Base-by-base conservation (phyloP, 2,888 invertebrate genomes). In the Drosophila flavopinicola region DNA sequence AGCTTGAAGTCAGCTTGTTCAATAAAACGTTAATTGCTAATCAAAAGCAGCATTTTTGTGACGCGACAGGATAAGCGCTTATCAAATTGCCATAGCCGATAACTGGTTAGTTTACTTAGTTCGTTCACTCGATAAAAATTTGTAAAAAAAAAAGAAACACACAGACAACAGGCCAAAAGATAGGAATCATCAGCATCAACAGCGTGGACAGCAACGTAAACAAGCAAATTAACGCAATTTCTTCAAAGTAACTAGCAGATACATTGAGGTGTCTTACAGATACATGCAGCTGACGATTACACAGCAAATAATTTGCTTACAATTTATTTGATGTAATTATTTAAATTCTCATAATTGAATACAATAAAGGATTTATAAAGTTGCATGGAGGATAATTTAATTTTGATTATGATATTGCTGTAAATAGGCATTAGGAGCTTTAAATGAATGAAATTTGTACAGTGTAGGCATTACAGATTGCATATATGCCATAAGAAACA, bases 11-110 rank as follows among this genome's bases (percentile, higher is more conserved):
- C 77, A 68, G 54, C 71, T 75, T 78, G 84, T 64, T 83, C 70
- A 83, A 73, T 85, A 78, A 85, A 80, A 66, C 73, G 63, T 70
- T 83, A 85, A 80, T 80, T 85, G 80, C 84, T 74, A 85, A 76
- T 80, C 84, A 83, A 80, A 80, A 75, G 72, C 80, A 64, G 61
- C 66, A 85, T 85, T 76, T 83, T 83, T 85, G 66, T 73, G 74
- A 80, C 51, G 74, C 77, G 84, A 64, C 79, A 78, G 78, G 82
- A 85, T 80, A 85, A 83, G 84, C 61, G 72, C 85, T 85, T 79
- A 79, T 79, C 78, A 79, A 78, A 60, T 66, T 65, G 60, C 77
- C 53, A 48, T 71, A 45, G 39, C 42, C 37, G 48, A 35, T 79
- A 79, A 79, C 79, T 67, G 86, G 79, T 83, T 85, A 20, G 68